Base-by-base conservation (phyloP, 2,888 invertebrate species). In the Acanthosoma haemorrhoidale region DNA sequence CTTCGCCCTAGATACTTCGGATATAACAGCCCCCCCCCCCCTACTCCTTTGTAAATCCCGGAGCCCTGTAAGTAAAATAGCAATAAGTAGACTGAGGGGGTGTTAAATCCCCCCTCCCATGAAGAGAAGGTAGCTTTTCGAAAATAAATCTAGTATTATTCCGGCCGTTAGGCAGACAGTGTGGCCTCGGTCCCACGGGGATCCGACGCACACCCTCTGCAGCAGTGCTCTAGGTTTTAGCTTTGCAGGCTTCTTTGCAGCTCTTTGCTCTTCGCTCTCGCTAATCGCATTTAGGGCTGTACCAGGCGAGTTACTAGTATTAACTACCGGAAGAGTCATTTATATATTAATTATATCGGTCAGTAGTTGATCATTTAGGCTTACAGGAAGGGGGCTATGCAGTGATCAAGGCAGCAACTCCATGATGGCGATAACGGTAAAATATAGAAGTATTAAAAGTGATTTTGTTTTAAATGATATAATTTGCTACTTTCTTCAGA, bases 81-180 rank as follows among this genome's bases (percentile, higher is more conserved):
- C n/a, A 51, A 51, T 51, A 51, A 51, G 51, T 25, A 51, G 51
- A 51, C 21, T 51, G 29, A 51, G 51, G 13, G 13, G 6, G 25
- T 6, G 25, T n/a, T 11, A 25, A 51, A n/a, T n/a, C n/a, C n/a
- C n/a, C n/a, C n/a, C n/a, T n/a, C n/a, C n/a, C n/a, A n/a, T n/a
- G n/a, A 51, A 51, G 21, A 51, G 51, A 25, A 51, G 29, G 51
- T 51, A 51, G 51, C 51, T 51, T 51, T 61, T 38, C 16, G 61
- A 61, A 61, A 61, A 61, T 61, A 61, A 61, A 61, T 61, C 34
- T 34, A 61, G 61, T 61, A 61, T 61, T 61, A 61, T 61, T 61
- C 61, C 61, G 61, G 61, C 36, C 36, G 36, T 61, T 61, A 36
- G 36, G 36, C 61, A 61, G 61, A 36, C 36, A 36, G 34, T 61